phyloP scores from a whole-genome alignment of 2,113 vertebrate species.

The Peucedramus taeniatus region DNA sequence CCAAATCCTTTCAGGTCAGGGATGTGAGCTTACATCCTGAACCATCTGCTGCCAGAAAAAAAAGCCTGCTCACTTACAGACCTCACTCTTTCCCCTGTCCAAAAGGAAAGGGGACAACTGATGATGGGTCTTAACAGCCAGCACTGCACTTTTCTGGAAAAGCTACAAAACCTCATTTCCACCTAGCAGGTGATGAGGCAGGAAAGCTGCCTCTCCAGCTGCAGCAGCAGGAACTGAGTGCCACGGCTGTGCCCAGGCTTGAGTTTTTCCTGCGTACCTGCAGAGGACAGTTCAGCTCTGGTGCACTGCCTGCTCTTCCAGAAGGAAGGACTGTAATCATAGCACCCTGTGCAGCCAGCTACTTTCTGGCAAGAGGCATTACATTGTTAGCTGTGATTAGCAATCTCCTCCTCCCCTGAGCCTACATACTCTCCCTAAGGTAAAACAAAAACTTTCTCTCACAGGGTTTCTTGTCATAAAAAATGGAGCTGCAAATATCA shows the following conservation, averaged over 20 bases:
- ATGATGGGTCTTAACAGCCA: background rate
- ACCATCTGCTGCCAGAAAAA: background rate
- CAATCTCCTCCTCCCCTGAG: background rate
- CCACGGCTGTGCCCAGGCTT: fast-evolving
- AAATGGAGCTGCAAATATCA: background rate
- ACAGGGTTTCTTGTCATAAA: background rate
- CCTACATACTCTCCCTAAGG: background rate
- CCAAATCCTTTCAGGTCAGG: background rate
- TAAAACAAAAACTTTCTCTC: slow-evolving; percentile 3
- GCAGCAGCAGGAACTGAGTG: background rate
- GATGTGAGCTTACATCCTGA: background rate
- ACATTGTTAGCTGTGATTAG: slow-evolving; percentile 27
- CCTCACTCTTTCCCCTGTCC: background rate
- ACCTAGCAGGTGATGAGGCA: background rate
- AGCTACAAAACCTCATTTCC: background rate
- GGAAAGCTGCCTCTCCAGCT: background rate
- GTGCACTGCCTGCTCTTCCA: background rate
- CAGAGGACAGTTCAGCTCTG: background rate
- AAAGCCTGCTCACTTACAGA: background rate
- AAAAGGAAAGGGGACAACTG: background rate
- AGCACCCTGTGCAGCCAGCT: background rate
- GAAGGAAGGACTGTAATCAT: slow-evolving; percentile 1
- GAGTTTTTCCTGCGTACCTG: background rate
- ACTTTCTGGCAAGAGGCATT: background rate
- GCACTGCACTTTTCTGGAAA: background rate